Evolutionary conservation across 2,888 invertebrate genomes (phyloP).

Genomic region (Andrena chrysosceles): DNA sequence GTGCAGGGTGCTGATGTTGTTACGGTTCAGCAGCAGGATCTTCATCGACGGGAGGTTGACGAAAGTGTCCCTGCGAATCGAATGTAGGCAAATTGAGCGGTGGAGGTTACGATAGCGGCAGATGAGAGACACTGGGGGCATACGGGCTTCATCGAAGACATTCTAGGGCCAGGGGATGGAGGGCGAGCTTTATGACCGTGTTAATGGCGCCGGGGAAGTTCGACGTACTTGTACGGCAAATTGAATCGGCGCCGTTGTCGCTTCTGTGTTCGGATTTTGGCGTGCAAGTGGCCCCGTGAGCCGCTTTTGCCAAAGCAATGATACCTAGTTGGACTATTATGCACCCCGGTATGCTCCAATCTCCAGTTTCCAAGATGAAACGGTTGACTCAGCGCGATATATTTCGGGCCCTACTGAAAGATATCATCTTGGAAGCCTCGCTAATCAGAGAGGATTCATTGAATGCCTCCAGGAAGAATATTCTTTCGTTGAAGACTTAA

Average conservation of each 20-base stretch:
- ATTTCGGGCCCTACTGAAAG: no score
- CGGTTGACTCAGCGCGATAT: no score
- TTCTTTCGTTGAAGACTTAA: no score
- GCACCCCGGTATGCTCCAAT: no score
- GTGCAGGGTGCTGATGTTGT: conserved; percentile 93
- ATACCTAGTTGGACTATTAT: no score
- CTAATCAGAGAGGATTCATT: no score
- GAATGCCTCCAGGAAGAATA: no score
- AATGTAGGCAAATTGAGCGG: not conserved
- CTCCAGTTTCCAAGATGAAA: no score
- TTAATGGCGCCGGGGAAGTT: conserved; percentile 46
- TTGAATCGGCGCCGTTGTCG: conserved; percentile 39
- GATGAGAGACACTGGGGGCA: conserved; percentile 29
- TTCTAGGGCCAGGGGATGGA: conserved; percentile 3
- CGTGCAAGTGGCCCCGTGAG: not conserved
- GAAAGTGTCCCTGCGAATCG: conserved; percentile 87
- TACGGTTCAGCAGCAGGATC: conserved; percentile 93
- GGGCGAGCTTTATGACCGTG: conserved; percentile 47
- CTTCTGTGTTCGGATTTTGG: conserved; percentile 8
- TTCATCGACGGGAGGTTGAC: conserved; percentile 90
- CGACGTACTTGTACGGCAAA: conserved; percentile 35
- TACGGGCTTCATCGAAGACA: conserved; percentile 26
- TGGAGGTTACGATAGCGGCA: not conserved
- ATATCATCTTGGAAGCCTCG: no score
- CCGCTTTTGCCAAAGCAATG: conserved; percentile 5